Conservation (phyloP, 2,888 invertebrate genomes). For the Spilarctia lutea region DNA sequence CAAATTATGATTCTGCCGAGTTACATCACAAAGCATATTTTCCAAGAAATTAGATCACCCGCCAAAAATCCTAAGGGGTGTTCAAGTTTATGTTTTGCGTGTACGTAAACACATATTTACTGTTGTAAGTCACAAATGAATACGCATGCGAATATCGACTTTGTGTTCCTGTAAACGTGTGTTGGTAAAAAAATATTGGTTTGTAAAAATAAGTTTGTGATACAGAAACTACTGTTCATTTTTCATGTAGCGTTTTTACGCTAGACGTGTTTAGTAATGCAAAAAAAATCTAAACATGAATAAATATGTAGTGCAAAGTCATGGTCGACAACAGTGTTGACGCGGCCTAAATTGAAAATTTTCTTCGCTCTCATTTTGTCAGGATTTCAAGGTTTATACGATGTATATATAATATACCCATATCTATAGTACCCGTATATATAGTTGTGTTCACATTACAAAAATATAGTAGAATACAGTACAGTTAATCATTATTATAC, state of each 20-base stretch:
- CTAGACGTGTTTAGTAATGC: conserved; percentile 58
- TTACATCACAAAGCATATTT: conserved; percentile 78
- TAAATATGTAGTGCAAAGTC: conserved; percentile 45
- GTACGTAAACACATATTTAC: conserved; percentile 51
- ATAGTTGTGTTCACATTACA: too few species aligned
- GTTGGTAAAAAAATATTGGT: neutral
- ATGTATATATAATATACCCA: neutral
- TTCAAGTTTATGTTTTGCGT: conserved; percentile 60
- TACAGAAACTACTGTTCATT: conserved; percentile 63
- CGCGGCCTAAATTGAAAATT: conserved; percentile 16
- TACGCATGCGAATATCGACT: conserved; percentile 10
- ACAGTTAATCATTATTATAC: neutral
- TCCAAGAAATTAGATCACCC: conserved; percentile 75
- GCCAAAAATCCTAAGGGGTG: conserved; percentile 61
- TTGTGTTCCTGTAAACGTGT: neutral
- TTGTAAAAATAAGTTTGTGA: conserved; percentile 29
- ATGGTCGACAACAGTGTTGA: conserved; percentile 30
- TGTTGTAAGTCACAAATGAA: neutral
- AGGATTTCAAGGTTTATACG: neutral
- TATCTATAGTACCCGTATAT: too few species aligned
- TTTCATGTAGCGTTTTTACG: conserved; percentile 64
- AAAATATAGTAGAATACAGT: neutral
- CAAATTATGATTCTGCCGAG: conserved; percentile 75
- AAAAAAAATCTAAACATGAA: conserved; percentile 54
- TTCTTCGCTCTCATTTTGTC: neutral